Evolutionary conservation across 2,888 invertebrate species (phyloP).

Genomic region (Thalpophila matura): DNA sequence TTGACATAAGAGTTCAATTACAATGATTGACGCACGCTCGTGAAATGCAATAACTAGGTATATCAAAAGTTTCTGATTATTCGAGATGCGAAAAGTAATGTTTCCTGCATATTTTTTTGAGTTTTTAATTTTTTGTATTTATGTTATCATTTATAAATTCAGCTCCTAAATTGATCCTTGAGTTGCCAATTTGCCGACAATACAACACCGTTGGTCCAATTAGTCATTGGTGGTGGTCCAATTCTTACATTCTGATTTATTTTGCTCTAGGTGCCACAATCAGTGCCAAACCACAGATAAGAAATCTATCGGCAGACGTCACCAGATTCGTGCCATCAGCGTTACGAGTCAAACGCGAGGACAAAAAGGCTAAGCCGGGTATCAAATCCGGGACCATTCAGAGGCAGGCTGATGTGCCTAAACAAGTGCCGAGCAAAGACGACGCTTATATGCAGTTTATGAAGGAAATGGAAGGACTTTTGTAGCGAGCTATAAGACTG

Average conservation of each 20-base stretch:
- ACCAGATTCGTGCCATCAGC: conserved; percentile 98
- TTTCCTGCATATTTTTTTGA: too few species aligned
- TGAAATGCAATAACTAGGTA: too few species aligned
- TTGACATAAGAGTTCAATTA: too few species aligned
- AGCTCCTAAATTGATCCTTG: too few species aligned
- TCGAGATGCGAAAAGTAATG: too few species aligned
- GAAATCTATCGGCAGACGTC: conserved; percentile 97
- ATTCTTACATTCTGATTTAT: background rate
- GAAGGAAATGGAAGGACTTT: conserved; percentile 98
- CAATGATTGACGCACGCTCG: too few species aligned
- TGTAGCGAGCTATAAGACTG: conserved; percentile 87
- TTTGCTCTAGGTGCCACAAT: conserved; percentile 93
- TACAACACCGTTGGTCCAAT: too few species aligned
- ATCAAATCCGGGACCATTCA: conserved; percentile 87
- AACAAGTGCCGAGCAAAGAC: conserved; percentile 95
- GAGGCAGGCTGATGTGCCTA: conserved; percentile 87
- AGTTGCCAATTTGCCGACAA: too few species aligned
- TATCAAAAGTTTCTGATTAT: too few species aligned
- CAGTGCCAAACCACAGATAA: conserved; percentile 98
- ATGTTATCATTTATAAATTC: too few species aligned
- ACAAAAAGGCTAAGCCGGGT: conserved; percentile 92
- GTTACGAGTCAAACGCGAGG: conserved; percentile 96
- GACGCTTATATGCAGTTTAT: conserved; percentile 99
- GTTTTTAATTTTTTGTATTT: too few species aligned
- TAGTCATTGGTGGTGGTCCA: too few species aligned